Evolutionary conservation across 2,888 invertebrate species (phyloP), one percentile per base, ranked within the genome.

Genomic region (Athrips mouffetella): DNA sequence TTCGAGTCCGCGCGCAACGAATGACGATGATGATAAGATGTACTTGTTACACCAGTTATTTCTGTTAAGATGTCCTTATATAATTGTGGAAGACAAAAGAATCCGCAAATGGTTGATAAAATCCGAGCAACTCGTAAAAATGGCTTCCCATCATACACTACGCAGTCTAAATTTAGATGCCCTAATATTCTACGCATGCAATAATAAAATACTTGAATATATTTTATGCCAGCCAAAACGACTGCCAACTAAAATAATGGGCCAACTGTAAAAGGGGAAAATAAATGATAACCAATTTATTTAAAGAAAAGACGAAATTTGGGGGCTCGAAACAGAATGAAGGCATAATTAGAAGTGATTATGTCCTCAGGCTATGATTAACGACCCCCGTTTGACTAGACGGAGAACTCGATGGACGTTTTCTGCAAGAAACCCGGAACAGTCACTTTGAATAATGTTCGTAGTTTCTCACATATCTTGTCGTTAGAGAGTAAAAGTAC

Each of bases 311-410:
- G 56, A 60, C 59, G 52, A 54, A 49, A 63, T 58, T 63, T 49
- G 47, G 57, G 62, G 60, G 59, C 61, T 58, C 60, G 58, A 61
- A 68, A 65, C 59, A 63, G 64, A 63, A 63, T 67, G 63, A 61
- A 62, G 57, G 52, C 60, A 67, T 71, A 70, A 73, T 75, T 72
- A 73, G 64, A 62, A 67, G 67, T 67, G 67, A 73, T 74, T 75
- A 70, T 58, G 62, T 62, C 60, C 56, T 62, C 54, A 51, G 54
- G 50, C 51, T 45, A 63, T 67, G 69, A 67, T 65, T 67, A 67
- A 72, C 62, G 63, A 57, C 57, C 29, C 47, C 57, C 54, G 60
- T 64, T 58, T 57, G 57, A 51, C 58, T 51, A 58, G 59, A 50
- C 54, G 57, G 50, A 51, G 49, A 49, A 48, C 51, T 25, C 21